Base-by-base conservation (phyloP, 2,888 invertebrate species). In the Macrophya annulata region DNA sequence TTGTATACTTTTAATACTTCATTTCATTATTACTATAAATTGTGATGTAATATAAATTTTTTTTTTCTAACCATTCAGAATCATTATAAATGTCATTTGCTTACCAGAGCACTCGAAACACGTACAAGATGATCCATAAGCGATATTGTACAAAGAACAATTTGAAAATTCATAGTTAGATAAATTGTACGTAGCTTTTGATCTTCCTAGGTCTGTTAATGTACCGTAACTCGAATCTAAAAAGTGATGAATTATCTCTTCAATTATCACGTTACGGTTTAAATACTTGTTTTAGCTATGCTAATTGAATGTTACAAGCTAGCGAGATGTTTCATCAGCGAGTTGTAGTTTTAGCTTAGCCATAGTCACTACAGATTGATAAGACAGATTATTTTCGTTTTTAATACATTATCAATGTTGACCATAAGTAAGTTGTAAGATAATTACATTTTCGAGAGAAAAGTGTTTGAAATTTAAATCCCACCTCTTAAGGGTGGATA, bases 101-200 rank as follows among this genome's bases (percentile, higher is more conserved):
- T 83, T 48, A 83, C 83, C 68, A 31, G 43, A 21, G 68, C 83
- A 68, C 9, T 68, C 51, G n/a, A 37, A 71, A 62, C 83, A 83
- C n/a, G 83, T 83, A 71, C 83, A 83, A 4, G 48, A 15, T 5
- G 83, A 83, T 68, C 83, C 83, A 83, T 83, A 71, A 25, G 84
- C 84, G 10, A 84, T 84, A 43, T 21, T 74, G 45, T 74, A 84
- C 8, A n/a, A 17, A 8, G 76, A 76, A 84, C 84, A 83, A 31
- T 83, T 83, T 9, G 48, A 48, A 48, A 68, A 83, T 17, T 83
- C 48, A 48, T 65, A 83, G 15, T 37, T 21, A 4, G 68, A 40
- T 62, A 71, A 68, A 37, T 83, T 83, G 15, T 83, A 37, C 12
- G 43, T 0, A 21, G n/a, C 1, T n/a, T 4, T 62, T 37, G 81